Percentiles rank a stretch among this genome's conserved stretches.
phyloP scores from a whole-genome alignment of 1,140 invertebrate genomes.

The Calliphora vicina region DNA sequence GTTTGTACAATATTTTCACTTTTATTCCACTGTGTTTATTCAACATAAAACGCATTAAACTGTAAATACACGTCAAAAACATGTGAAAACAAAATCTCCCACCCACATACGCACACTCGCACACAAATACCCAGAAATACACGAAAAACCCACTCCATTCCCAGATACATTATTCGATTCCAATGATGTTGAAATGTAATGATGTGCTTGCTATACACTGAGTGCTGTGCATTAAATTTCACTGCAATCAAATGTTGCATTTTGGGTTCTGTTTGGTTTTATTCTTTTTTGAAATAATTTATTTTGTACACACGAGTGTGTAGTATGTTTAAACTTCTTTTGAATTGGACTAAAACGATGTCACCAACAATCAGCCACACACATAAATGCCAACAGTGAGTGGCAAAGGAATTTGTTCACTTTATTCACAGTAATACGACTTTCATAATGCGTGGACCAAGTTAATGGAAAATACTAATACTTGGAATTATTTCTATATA shows the following conservation, averaged over 20 bases:
- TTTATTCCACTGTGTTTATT: not conserved
- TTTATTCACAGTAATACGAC: too few relatives aligned
- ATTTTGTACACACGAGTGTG: too few relatives aligned
- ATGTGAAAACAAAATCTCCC: not conserved
- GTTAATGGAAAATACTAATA: not conserved
- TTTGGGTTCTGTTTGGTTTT: not conserved
- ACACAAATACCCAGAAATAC: not conserved
- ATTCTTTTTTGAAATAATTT: too few relatives aligned
- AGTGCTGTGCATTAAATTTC: not conserved
- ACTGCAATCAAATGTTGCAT: not conserved
- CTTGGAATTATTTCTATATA: too few relatives aligned
- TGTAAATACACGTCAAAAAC: not conserved
- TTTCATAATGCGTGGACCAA: too few relatives aligned
- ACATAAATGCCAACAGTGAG: not conserved
- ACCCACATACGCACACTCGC: not conserved
- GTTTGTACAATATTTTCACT: conserved; percentile 1
- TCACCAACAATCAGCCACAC: not conserved
- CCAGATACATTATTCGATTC: not conserved
- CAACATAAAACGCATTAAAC: not conserved
- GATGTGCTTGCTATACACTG: not conserved
- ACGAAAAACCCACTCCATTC: too few relatives aligned
- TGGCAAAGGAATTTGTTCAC: too few relatives aligned
- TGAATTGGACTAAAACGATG: not conserved
- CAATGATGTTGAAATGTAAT: not conserved
- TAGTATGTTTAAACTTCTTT: too few relatives aligned